Evolutionary conservation across 2,797 vertebrate species (phyloP).

Genomic region (Artibeus lituratus): DNA sequence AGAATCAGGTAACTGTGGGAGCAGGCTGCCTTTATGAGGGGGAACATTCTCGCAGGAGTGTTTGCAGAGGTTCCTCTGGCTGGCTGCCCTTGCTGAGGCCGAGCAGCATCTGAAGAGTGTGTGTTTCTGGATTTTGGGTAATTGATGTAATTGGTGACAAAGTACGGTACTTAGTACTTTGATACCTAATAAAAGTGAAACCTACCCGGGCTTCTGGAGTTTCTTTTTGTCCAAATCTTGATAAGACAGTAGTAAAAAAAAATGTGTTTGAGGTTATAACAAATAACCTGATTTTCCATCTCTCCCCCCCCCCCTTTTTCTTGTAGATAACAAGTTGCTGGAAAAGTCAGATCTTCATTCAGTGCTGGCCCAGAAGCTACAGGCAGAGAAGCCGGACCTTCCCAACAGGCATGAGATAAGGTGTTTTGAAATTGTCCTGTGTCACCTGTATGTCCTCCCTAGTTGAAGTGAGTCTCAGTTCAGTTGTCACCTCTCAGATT

Average conservation of each 20-base stretch:
- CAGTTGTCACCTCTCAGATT: background rate
- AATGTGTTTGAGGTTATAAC: background rate
- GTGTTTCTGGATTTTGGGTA: background rate
- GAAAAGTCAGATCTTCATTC: constrained; percentile 95
- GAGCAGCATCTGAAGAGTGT: background rate
- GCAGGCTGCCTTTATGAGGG: background rate
- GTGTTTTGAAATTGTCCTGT: constrained; percentile 77
- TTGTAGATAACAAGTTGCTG: constrained; percentile 92
- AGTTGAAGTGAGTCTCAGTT: background rate
- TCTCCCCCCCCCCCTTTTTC: background rate
- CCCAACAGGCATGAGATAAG: constrained; percentile 91
- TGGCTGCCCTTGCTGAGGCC: background rate
- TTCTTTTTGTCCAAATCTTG: background rate
- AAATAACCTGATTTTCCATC: background rate
- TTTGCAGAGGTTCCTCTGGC: background rate
- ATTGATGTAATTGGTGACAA: background rate
- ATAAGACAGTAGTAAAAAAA: background rate
- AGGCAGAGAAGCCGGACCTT: constrained; percentile 92
- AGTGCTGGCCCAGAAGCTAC: constrained; percentile 93
- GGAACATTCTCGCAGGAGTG: background rate
- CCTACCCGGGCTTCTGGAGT: background rate
- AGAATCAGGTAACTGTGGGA: background rate
- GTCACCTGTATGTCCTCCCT: background rate
- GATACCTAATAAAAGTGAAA: background rate
- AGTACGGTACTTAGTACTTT: background rate